Evolutionary conservation across 2,797 vertebrate species (phyloP), one percentile per base, ranked within the genome.

Genomic region (Poecilia picta): DNA sequence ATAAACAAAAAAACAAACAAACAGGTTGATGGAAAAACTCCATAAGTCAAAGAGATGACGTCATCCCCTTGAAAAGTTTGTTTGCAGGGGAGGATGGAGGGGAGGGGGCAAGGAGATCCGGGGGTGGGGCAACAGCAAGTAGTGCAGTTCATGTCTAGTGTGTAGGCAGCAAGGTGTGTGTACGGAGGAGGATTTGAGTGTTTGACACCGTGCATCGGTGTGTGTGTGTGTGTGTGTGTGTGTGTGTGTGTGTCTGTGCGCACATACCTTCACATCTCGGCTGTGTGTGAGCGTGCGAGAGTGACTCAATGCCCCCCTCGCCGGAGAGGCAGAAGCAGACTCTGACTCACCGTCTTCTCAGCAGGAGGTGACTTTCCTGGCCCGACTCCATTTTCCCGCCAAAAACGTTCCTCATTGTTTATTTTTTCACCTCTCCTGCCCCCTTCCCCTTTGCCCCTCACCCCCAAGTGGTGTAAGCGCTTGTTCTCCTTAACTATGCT

Each of bases 381-480:
- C 83, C 84, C 5, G 76, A 90, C 87, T 89, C 83, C 2, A 13
- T 80, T 91, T 95, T 95, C 92, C 94, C 93, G 91, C 94, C 93
- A 94, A 95, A 36, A 93, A 90, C 53, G 10, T 20, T 28, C 64
- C 0, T 68, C 8, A 75, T 81, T 86, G 83, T 87, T 87, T 88
- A 74, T 79, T 84, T 59, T 84, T 59, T 66, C 78, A 55, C 80
- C 76, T 71, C 73, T 83, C 18, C 0, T 47, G 4, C 5, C 49
- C 20, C 0, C 7, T 6, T 1, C 2, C 6, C 8, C 49, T 18
- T 33, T 12, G 2, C 43, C 43, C 43, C 11, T 45, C 2, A 45
- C 20, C 7, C 78, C 81, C 73, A 73, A 77, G 0, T 59, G 23
- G 46, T 83, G 76, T 79, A 33, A 33, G 4, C 74, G 68, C 76